Evolutionary conservation across 2,797 vertebrate genomes (phyloP).

Genomic region (Micrastur ruficollis): DNA sequence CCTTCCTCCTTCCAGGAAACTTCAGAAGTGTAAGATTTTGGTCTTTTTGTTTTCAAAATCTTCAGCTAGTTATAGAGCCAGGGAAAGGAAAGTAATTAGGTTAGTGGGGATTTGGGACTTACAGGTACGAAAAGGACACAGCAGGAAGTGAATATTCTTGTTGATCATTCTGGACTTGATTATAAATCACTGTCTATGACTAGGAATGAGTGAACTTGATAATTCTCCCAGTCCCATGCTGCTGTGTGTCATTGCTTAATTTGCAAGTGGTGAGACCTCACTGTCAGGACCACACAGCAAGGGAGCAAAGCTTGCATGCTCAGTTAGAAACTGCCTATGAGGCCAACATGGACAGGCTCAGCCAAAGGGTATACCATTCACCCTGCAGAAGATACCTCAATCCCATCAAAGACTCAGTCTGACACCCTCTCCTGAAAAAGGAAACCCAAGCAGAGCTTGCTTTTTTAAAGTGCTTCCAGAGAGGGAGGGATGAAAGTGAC

Average conservation of each 20-base stretch:
- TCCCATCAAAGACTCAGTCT: background rate
- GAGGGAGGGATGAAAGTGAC: background rate
- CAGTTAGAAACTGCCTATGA: background rate
- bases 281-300: background rate
- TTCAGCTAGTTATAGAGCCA: background rate
- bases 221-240: background rate
- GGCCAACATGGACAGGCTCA: fast-evolving
- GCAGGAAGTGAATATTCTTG: background rate
- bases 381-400: background rate
- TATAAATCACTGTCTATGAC: background rate
- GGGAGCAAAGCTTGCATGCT: background rate
- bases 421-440: background rate
- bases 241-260: background rate
- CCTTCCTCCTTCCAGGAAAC: background rate
- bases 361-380: background rate
- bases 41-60: background rate
- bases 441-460: background rate
- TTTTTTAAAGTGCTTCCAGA: background rate
- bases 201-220: background rate
- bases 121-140: background rate
- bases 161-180: background rate
- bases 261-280: background rate
- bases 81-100: background rate
- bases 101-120: background rate
- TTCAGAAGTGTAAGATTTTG: background rate